Conservation (phyloP, 2,888 invertebrate species). For the Eupithecia vulgata region DNA sequence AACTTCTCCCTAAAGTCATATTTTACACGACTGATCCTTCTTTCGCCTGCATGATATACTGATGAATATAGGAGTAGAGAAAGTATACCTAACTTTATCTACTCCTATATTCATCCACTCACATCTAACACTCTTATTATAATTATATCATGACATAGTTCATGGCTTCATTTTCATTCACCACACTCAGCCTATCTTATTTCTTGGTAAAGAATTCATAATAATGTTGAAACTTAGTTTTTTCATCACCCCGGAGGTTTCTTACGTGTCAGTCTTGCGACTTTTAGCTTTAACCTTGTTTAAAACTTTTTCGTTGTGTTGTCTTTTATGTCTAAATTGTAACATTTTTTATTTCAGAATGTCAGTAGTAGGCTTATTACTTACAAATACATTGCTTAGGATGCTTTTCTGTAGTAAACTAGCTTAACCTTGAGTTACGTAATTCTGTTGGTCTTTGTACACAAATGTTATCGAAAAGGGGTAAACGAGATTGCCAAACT, state of each 20-base stretch:
- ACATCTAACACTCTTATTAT: no score
- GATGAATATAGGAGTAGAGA: no score
- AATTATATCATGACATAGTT: background rate
- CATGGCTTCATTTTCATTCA: background rate
- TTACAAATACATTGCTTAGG: no score
- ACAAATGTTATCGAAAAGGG: slow-evolving; percentile 36
- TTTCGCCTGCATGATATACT: no score
- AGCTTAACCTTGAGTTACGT: background rate
- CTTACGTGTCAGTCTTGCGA: slow-evolving; percentile 31
- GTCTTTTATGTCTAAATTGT: background rate
- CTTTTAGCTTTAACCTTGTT: slow-evolving; percentile 36
- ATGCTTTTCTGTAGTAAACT: background rate
- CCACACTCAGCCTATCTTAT: background rate
- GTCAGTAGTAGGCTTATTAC: no score
- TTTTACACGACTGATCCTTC: no score
- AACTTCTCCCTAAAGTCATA: no score
- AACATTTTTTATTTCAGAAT: background rate
- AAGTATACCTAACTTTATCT: no score
- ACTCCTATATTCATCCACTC: no score
- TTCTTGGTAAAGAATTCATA: background rate
- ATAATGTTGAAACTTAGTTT: slow-evolving; percentile 39
- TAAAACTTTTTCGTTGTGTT: slow-evolving; percentile 21
- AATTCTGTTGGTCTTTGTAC: slow-evolving; percentile 14
- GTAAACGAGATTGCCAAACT: slow-evolving; percentile 42
- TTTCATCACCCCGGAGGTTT: slow-evolving; percentile 29